Base-by-base conservation (phyloP, 2,113 vertebrate genomes). In the Poeciliopsis prolifica region DNA sequence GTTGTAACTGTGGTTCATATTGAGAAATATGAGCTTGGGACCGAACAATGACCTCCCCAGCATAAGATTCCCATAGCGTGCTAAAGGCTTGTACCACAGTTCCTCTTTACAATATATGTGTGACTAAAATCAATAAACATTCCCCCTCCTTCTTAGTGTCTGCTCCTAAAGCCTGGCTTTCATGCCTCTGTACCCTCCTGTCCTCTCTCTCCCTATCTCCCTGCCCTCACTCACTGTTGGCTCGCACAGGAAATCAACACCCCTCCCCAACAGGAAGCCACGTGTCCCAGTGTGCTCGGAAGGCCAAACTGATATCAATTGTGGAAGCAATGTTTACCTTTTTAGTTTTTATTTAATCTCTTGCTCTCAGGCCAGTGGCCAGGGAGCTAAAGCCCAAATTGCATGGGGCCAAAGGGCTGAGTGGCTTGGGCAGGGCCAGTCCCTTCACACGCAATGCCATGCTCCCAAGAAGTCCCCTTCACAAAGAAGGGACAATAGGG, bases 51-150 rank as follows among this genome's bases (percentile, higher is more conserved):
- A 75, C 73, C 78, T 80, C 83, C 83, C 72, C 67, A 28, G 19
- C 15, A 48, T 35, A 51, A 82, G 82, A 74, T 94, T 94, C 94
- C 91, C 92, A 95, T 95, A 92, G 94, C 90, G 80, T 96, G 95
- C 91, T 81, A 92, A 95, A 74, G 65, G 30, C 88, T 86, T 91
- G 87, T 92, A 89, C 88, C 94, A 44, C 94, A 94, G 94, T 96
- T 90, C 90, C 90, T 88, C 82, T 94, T 92, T 79, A 88, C 88
- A 93, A 89, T 86, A 58, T 79, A 91, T 94, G 92, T 96, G 94
- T 95, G 95, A 94, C 95, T 95, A 94, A 96, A 95, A 92, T 94
- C 94, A 94, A 93, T 96, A 95, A 97, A 95, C 93, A 95, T 86
- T 76, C 89, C 90, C 86, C 87, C 89, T 82, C 89, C 89, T 88